Conservation (phyloP, 2,113 vertebrate species). For the Canis aureus region DNA sequence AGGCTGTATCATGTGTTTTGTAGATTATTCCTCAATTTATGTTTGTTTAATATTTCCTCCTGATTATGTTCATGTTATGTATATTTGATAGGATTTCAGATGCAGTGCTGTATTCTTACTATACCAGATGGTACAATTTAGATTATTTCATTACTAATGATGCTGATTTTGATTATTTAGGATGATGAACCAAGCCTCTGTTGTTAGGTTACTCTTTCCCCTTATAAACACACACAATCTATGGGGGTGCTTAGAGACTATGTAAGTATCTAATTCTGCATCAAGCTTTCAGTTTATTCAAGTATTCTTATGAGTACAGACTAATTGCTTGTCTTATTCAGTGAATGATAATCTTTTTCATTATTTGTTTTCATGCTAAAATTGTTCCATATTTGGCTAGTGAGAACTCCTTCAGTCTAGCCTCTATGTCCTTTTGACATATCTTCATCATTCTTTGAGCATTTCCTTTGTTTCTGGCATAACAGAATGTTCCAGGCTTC, state of each 20-base stretch:
- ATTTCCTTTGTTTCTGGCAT: neutral
- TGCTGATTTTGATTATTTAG: neutral
- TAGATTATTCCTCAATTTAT: neutral
- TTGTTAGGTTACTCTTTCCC: neutral
- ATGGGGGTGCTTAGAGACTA: neutral
- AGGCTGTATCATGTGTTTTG: neutral
- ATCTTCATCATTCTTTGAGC: neutral
- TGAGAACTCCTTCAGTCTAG: neutral
- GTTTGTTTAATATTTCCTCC: neutral
- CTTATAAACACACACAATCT: neutral
- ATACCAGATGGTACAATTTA: neutral
- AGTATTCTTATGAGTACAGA: neutral
- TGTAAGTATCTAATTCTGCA: neutral
- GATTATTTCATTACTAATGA: neutral
- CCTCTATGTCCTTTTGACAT: slow-evolving; percentile 9
- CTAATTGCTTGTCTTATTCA: slow-evolving; percentile 26
- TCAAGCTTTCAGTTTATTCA: slow-evolving; percentile 28
- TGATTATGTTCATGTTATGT: neutral
- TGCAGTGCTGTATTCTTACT: neutral
- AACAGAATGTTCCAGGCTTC: neutral
- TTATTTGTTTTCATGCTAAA: slow-evolving; percentile 24
- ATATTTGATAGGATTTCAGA: neutral
- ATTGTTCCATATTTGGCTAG: neutral
- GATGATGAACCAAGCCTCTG: neutral
- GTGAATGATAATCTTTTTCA: neutral